phyloP scores from a whole-genome alignment of 2,888 invertebrate species.

The Calliopum simillimum region DNA sequence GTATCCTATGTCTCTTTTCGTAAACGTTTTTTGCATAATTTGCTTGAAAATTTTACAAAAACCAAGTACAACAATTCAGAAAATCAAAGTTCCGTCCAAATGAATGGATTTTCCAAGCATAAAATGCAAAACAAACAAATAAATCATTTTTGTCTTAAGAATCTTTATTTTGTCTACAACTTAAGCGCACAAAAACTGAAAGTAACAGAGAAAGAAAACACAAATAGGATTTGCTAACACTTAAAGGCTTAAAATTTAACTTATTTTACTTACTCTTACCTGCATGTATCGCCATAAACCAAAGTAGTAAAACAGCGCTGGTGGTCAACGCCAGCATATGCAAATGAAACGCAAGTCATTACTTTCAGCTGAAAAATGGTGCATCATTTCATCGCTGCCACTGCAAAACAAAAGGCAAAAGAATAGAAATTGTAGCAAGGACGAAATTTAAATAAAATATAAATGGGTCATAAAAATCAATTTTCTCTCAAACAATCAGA shows the following conservation, averaged over 20 bases:
- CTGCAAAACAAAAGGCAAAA: neutral
- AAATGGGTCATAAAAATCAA: neutral
- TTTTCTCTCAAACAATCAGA: neutral
- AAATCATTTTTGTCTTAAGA: too few species aligned
- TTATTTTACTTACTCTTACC: neutral
- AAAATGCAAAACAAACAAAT: too few species aligned
- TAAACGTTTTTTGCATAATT: too few species aligned
- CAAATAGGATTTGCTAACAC: too few species aligned
- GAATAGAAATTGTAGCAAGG: conserved; percentile 30
- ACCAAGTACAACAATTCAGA: too few species aligned
- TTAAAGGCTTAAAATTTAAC: neutral
- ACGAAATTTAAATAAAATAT: conserved; percentile 14
- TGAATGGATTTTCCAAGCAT: too few species aligned
- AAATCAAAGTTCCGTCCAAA: too few species aligned
- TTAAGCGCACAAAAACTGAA: too few species aligned
- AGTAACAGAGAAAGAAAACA: too few species aligned
- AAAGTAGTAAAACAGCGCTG: neutral
- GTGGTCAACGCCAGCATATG: conserved; percentile 13
- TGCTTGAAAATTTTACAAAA: conserved; percentile 11
- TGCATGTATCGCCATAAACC: neutral
- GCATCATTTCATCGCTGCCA: neutral
- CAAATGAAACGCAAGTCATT: conserved; percentile 11
- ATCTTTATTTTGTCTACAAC: too few species aligned
- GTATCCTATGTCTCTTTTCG: too few species aligned
- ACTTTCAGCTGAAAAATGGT: neutral